Evolutionary conservation across 2,888 invertebrate genomes (phyloP), one percentile per base, ranked within the genome.

Genomic region (Drosophila meridionalis): DNA sequence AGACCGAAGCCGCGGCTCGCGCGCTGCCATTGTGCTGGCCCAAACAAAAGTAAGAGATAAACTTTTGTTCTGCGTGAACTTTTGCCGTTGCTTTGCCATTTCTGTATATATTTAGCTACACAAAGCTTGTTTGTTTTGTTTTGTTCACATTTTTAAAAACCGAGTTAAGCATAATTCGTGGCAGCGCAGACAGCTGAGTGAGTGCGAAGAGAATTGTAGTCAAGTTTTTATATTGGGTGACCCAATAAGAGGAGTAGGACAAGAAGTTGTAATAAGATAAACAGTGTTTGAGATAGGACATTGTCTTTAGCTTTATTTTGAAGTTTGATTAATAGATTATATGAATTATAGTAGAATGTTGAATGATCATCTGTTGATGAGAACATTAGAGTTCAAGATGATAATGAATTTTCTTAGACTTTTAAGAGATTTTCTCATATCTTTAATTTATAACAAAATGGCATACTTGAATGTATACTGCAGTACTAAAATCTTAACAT

Each of bases 1-100:
- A 34, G 50, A n/a, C 50, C 50, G 32, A 9, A n/a, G 50, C 43
- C n/a, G 38, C 43, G 43, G 14, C 28, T 34, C 42, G 38, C 28
- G 4, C 32, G 3, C 3, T 4, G 32, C 20, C 50, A 34, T 86
- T 87, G 79, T 87, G 74, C 73, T 34, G 69, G 78, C 78, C 84
- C 78, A 79, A 89, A 89, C 87, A 89, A 89, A 89, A 80, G 90
- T 79, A 72, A 67, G 87, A 84, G 83, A 83, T 89, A 86, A 89
- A 90, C 89, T 90, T 89, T 90, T 89, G 81, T 89, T 84, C 77
- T 63, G 80, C 56, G 73, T 86, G 89, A 89, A 89, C 90, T 90
- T 87, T 88, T 80, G 69, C 55, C 42, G 42, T 30, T 48, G 55
- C 58, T 62, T 62, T 47, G 64, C 6, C 61, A 77, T 69, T 30